Percentiles rank a stretch among this genome's conserved stretches.
phyloP scores from a whole-genome alignment of 2,888 invertebrate species.

The Danaus chrysippus region DNA sequence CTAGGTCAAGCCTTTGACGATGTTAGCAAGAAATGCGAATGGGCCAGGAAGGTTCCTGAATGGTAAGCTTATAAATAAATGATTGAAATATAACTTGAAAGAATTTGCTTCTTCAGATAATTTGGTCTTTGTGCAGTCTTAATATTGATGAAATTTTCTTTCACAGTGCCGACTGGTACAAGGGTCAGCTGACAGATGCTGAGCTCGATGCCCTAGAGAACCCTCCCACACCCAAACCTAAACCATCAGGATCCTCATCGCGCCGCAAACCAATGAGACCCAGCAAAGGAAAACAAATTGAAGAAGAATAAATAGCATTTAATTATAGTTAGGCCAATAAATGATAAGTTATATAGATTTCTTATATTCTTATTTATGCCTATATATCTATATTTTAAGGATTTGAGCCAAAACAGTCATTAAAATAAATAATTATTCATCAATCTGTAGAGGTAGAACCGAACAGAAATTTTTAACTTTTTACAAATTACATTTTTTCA shows the following conservation, averaged over 20 bases:
- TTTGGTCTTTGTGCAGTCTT: not conserved
- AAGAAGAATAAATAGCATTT: slow-evolving; percentile 47
- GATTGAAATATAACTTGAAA: not conserved
- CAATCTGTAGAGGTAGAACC: no score
- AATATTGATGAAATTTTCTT: not conserved
- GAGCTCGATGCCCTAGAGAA: slow-evolving; percentile 89
- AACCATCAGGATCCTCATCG: slow-evolving; percentile 67
- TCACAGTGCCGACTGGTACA: slow-evolving; percentile 92
- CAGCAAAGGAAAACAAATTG: slow-evolving; percentile 51
- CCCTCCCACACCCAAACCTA: slow-evolving; percentile 84
- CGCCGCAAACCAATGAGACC: slow-evolving; percentile 72
- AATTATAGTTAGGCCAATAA: slow-evolving; percentile 42
- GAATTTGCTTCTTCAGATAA: not conserved
- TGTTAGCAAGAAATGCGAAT: slow-evolving; percentile 86
- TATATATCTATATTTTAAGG: no score
- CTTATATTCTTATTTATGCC: slow-evolving; percentile 22
- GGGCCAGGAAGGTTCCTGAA: slow-evolving; percentile 92
- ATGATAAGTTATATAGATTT: slow-evolving; percentile 23
- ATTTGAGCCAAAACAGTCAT: no score
- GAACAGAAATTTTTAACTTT: no score
- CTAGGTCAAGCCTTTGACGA: slow-evolving; percentile 94
- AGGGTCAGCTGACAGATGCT: slow-evolving; percentile 88
- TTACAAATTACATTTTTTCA: no score
- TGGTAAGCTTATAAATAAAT: slow-evolving; percentile 80
- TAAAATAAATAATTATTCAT: no score